Base-by-base conservation (phyloP, 2,888 invertebrate genomes). In the Ichneumon xanthorius region DNA sequence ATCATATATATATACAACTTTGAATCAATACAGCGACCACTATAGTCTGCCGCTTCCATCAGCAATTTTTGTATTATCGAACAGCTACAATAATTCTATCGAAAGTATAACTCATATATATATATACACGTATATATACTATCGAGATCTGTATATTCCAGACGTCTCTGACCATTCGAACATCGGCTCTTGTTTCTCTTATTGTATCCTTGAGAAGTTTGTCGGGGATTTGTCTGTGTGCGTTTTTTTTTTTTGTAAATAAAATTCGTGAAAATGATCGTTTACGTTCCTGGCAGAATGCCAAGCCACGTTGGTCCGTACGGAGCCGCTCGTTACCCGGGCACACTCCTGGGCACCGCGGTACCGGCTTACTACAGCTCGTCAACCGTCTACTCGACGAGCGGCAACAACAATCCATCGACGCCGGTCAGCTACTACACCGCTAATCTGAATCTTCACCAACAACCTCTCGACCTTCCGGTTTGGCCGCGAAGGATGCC, bases 231-330 rank as follows among this genome's bases (percentile, higher is more conserved):
- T 65, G 14, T 73, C 61, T 45, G 16, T 26, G 9, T 40, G 40
- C 5, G 40, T 63, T 9, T 58, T 76, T 26, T 26, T 70, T 61
- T 19, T 72, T 45, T 11, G 0, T 0, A 14, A 22, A 45, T 80
- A 55, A 22, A 72, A 50, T 71, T 48, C 73, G 83, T 33, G 82
- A 92, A 88, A 88, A 93, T 94, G 94, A 94, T 94, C 89, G 92
- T 94, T 92, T 93, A 93, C 92, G 93, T 94, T 88, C 93, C 94
- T 88, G 93, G 93, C 91, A 94, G 94, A 93, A 93, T 94, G 94
- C 94, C 94, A 91, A 92, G 85, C 90, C 92, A 92, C 90, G 91
- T 92, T 88, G 91, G 92, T 83, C 90, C 91, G 84, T 93, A 93
- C 91, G 93, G 92, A 88, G 91, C 89, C 81, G 92, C 93, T 90